A percentile compares a stretch with the other conserved stretches of the same genome.
Evolutionary conservation across 2,888 invertebrate species (phyloP).

Genomic region (Apotomis betuletana): DNA sequence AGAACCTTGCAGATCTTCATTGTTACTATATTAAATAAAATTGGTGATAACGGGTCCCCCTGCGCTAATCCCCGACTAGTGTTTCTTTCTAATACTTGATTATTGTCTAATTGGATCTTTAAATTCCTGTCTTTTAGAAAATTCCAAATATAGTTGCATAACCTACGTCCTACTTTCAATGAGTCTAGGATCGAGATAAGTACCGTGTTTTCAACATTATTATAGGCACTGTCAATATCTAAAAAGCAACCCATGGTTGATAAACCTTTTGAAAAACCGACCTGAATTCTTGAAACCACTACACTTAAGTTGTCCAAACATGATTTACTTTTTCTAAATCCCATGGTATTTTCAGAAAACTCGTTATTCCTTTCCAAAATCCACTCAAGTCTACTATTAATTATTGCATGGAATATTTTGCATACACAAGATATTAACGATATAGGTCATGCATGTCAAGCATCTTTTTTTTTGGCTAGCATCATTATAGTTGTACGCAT

Average conservation of each 20-base stretch:
- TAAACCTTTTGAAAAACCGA: neutral
- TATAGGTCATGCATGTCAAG: too few species aligned
- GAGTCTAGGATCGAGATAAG: neutral
- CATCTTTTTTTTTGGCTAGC: too few species aligned
- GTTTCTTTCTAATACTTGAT: neutral
- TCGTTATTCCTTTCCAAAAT: neutral
- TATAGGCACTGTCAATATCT: conserved; percentile 4
- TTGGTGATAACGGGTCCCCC: conserved; percentile 25
- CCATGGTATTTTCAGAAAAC: neutral
- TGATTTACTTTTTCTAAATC: conserved; percentile 3
- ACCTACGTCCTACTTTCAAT: neutral
- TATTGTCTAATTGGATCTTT: neutral
- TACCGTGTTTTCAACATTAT: neutral
- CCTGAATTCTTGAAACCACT: neutral
- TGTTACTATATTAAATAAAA: conserved; percentile 10
- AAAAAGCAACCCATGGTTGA: neutral
- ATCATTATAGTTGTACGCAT: too few species aligned
- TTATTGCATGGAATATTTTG: neutral
- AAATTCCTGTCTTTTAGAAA: neutral
- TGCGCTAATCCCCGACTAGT: conserved; percentile 30
- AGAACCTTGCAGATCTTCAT: conserved; percentile 22
- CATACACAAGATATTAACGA: neutral
- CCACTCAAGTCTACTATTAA: neutral
- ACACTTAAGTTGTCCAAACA: neutral
- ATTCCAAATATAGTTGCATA: conserved; percentile 1